A percentile compares a stretch with the other conserved stretches of the same genome.
phyloP scores from a whole-genome alignment of 2,888 invertebrate genomes.

The Nowickia ferox region DNA sequence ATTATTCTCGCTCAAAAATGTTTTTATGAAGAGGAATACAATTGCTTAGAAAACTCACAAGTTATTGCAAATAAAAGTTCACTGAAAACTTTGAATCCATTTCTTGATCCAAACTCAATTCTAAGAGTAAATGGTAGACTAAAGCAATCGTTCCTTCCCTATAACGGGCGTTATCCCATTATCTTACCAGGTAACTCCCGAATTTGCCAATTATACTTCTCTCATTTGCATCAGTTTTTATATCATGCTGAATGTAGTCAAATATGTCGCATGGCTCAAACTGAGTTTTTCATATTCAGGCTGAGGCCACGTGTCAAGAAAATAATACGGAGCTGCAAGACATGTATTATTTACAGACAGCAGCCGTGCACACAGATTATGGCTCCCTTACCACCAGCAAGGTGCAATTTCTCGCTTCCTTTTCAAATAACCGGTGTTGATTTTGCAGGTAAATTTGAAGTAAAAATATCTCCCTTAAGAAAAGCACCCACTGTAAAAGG shows the following conservation, averaged over 20 bases:
- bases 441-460: neutral
- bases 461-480: neutral
- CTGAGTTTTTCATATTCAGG: neutral
- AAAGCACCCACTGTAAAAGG: neutral
- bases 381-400: neutral
- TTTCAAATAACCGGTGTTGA: slow-evolving; percentile 6
- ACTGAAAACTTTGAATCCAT: neutral
- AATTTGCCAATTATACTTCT: neutral
- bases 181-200: slow-evolving; percentile 3
- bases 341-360: neutral
- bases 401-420: neutral
- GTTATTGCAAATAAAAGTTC: neutral
- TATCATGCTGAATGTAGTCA: neutral
- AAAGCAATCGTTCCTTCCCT: neutral
- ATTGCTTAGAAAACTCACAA: neutral
- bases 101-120: neutral
- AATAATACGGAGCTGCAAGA: neutral
- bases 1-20: neutral
- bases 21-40: neutral
- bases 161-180: slow-evolving; percentile 1
- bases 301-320: neutral
- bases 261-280: slow-evolving; percentile 7
- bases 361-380: neutral
- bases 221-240: neutral
- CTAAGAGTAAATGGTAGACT: neutral